Conservation (phyloP, 2,113 vertebrate genomes). For the Numenius arquata region DNA sequence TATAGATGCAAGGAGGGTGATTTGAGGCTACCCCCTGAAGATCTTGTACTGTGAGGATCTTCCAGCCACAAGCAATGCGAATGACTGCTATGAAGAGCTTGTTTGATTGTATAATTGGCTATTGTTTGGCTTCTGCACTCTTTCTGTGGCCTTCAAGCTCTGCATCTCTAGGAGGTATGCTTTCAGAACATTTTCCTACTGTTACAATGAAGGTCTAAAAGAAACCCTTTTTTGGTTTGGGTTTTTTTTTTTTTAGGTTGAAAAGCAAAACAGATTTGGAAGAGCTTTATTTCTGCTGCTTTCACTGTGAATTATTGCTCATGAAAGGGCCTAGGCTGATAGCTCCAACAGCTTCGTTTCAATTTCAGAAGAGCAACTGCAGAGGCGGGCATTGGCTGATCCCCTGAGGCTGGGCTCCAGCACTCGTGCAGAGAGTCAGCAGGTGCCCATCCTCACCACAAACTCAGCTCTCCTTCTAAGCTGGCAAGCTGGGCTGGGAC, state of each 20-base stretch:
- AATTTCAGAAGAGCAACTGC: neutral
- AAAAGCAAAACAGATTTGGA: neutral
- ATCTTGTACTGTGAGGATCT: neutral
- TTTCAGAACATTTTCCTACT: neutral
- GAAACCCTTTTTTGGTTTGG: neutral
- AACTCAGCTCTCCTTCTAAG: conserved; percentile 1
- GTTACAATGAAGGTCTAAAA: neutral
- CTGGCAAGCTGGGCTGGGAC: neutral
- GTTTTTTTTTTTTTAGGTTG: neutral
- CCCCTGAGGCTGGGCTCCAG: neutral
- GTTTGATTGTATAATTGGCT: neutral
- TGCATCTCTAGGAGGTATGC: neutral
- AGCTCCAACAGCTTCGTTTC: neutral
- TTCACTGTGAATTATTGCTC: neutral
- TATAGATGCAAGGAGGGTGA: neutral
- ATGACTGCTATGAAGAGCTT: neutral
- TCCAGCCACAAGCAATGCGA: neutral
- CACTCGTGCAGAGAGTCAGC: conserved; percentile 1
- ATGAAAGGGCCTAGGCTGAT: neutral
- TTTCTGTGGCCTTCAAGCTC: neutral
- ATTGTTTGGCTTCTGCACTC: neutral
- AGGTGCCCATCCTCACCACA: conserved; percentile 25
- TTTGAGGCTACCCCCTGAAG: neutral
- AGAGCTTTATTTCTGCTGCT: neutral
- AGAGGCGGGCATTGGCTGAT: neutral